Evolutionary conservation across 2,113 vertebrate species (phyloP).

Genomic region (Balaeniceps rex): DNA sequence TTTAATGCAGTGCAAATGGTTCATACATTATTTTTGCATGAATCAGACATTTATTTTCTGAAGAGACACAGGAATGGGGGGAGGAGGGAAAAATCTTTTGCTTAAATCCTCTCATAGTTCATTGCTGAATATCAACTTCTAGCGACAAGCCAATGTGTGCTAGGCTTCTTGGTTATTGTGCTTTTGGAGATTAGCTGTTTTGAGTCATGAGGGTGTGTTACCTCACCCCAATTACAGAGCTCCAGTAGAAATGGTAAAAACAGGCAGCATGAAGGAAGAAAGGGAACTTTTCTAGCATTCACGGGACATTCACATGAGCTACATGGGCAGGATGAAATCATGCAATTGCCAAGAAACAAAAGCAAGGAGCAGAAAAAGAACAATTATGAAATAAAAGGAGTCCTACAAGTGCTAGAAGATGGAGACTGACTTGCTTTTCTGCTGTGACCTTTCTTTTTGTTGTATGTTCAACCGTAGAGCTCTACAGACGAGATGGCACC

Average conservation of each 20-base stretch:
- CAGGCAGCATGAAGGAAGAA: conserved; percentile 32
- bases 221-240: conserved; percentile 45
- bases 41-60: conserved; percentile 55
- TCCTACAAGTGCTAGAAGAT: neutral
- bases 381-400: conserved; percentile 41
- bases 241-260: conserved; percentile 37
- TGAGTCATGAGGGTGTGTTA: conserved; percentile 52
- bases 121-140: conserved; percentile 25
- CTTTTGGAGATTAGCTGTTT: conserved; percentile 52
- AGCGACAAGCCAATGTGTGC: neutral
- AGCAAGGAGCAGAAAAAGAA: conserved; percentile 30
- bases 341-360: conserved; percentile 40
- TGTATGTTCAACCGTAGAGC: neutral
- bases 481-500: conserved; percentile 70
- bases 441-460: conserved; percentile 37
- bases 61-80: neutral
- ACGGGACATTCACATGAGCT: conserved; percentile 52
- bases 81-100: conserved; percentile 22
- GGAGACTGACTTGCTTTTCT: neutral
- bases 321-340: conserved; percentile 50
- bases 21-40: conserved; percentile 58
- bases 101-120: conserved; percentile 44
- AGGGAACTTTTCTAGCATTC: conserved; percentile 46
- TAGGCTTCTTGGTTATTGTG: conserved; percentile 14
- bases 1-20: conserved; percentile 29